These are phyloP conservation scores for Mastacembelus armatus DNA, from an alignment of 2,797 vertebrate species.

Conservation along the genomic window DNA sequence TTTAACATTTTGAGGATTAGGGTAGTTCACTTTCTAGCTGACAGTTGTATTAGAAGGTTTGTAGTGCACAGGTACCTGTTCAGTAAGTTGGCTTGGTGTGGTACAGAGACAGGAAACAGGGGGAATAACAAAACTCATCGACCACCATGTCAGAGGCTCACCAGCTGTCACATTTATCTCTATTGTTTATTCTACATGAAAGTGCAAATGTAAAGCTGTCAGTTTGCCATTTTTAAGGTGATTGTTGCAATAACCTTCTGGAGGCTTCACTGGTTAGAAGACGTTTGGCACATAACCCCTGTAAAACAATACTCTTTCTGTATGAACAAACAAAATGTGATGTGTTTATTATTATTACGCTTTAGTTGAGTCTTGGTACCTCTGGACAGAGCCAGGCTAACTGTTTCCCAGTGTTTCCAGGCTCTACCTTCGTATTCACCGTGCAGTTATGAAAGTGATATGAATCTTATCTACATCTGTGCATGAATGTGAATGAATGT, in stretches of 20 bases:
- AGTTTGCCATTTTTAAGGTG: neutral
- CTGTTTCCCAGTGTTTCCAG: neutral
- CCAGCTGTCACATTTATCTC: neutral
- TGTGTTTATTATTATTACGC: neutral
- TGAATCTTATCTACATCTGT: neutral
- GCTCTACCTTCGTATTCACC: too few species aligned
- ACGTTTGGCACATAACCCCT: neutral
- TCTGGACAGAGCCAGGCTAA: neutral
- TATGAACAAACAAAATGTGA: neutral
- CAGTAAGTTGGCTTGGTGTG: neutral
- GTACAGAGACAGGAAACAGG: neutral
- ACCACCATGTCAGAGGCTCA: too few species aligned
- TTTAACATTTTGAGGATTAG: neutral
- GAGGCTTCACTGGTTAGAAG: neutral
- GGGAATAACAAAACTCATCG: too few species aligned
- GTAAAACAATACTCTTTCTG: neutral
- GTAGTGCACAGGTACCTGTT: neutral
- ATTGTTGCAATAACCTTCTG: neutral
- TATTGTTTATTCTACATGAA: neutral
- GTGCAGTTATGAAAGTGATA: neutral
- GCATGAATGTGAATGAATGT: neutral
- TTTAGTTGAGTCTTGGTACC: neutral
- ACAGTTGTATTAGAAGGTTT: neutral
- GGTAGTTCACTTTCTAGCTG: neutral
- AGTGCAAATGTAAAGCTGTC: neutral